Conservation (phyloP, 2,797 vertebrate genomes). For the Chaetophractus vellerosus region DNA sequence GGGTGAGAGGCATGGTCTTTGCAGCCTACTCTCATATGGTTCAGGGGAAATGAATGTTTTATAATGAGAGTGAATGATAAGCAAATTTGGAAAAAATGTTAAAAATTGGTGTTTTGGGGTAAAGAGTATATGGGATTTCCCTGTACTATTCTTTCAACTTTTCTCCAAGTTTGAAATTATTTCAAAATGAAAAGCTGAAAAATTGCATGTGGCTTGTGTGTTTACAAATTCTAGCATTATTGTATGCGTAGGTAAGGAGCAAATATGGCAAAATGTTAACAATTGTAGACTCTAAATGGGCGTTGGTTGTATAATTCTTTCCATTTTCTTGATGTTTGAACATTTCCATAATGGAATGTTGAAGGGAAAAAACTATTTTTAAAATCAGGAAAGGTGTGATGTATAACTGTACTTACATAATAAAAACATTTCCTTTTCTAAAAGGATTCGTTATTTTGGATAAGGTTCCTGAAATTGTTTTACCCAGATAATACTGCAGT, state of each 20-base stretch:
- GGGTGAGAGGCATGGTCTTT: neutral
- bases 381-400: neutral
- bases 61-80: neutral
- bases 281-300: neutral
- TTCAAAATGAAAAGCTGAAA: neutral
- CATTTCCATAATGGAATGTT: conserved; percentile 24
- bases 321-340: neutral
- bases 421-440: neutral
- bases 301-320: neutral
- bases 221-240: neutral
- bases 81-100: neutral
- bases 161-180: conserved; percentile 34
- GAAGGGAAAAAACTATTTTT: neutral
- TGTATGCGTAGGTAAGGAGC: neutral
- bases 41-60: neutral
- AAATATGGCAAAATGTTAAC: neutral
- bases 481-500: neutral
- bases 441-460: neutral
- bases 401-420: neutral
- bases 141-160: neutral
- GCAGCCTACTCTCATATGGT: neutral
- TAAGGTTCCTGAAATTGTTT: neutral
- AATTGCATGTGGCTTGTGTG: too few relatives aligned
- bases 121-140: neutral
- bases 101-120: neutral